Conservation (phyloP, 2,888 invertebrate species). For the Nomada ferruginata region DNA sequence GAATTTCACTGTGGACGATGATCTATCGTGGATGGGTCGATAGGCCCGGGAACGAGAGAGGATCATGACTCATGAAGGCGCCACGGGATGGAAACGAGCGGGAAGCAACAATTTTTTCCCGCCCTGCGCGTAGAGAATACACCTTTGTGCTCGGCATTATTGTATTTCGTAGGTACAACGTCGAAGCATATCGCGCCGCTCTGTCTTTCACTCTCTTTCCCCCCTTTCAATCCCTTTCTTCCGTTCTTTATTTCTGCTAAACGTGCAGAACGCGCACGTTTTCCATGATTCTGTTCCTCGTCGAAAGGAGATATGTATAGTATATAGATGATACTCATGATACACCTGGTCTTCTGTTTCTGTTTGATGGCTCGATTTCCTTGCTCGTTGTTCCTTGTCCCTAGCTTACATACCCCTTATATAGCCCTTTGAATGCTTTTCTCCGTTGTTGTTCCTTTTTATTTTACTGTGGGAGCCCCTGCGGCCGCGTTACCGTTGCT, state of each 20-base stretch:
- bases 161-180: slow-evolving; percentile 23
- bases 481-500: slow-evolving; percentile 4
- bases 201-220: neutral
- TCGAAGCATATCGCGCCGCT: neutral
- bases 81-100: slow-evolving; percentile 63
- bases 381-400: neutral
- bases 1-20: slow-evolving; percentile 75
- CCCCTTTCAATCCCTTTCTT: neutral
- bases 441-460: no score
- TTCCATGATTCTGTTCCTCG: neutral
- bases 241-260: neutral
- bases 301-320: neutral
- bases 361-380: neutral
- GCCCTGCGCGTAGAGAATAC: slow-evolving; percentile 64
- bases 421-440: no score
- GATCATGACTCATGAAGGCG: slow-evolving; percentile 76
- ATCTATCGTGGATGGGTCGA: slow-evolving; percentile 74
- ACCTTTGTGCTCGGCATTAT: slow-evolving; percentile 59
- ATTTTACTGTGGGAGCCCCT: neutral
- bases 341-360: no score
- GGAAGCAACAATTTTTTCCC: slow-evolving; percentile 65
- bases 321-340: no score
- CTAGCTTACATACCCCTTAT: no score
- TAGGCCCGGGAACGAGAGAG: slow-evolving; percentile 37
- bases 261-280: neutral